Evolutionary conservation across 2,797 vertebrate species (phyloP), one percentile per base, ranked within the genome.

Genomic region (Callimico goeldii): DNA sequence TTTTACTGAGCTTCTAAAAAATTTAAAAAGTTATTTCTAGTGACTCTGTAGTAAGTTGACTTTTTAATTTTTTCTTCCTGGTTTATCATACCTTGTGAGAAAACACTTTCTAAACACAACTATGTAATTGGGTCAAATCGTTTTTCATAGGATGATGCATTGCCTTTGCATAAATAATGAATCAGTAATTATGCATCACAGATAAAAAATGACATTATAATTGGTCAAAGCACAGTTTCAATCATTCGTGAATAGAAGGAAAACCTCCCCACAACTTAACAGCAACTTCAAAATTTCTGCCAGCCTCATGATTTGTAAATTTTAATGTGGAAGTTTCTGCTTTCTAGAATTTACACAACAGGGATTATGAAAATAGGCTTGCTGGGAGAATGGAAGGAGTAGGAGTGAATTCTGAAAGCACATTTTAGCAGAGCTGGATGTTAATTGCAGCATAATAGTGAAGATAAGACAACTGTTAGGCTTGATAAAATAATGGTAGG

Each of bases 1-100:
- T 97, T 98, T 97, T 97, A 91, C 46, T 79, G 86, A 98, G 82
- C 52, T 95, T 92, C 43, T 90, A 96, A 97, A 97, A 91, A 48
- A 81, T 87, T 91, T 95, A 95, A 92, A 80, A 97, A 91, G 81
- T 95, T 87, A 95, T 0, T 4, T 97, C 97, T 95, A 0, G 3
- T 39, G 8, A 24, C 39, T 70, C 33, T 80, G 88, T 84, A 13
- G 39, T 79, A 96, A 95, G 52, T 43, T 96, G 72, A 84, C 43
- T 57, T 97, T 93, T 79, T n/a, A 17, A 28, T 73, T 80, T 70
- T 77, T 94, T 57, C 41, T 96, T 17, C 64, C 30, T 41, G 1
- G 17, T 70, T 96, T 94, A 97, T n/a, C 72, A 1, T 30, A 20
- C 43, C 91, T 84, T 73, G 92, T 28, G 30, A 81, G 95, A 96